phyloP scores from a whole-genome alignment of 2,113 vertebrate genomes.

The Syngnathus floridae region DNA sequence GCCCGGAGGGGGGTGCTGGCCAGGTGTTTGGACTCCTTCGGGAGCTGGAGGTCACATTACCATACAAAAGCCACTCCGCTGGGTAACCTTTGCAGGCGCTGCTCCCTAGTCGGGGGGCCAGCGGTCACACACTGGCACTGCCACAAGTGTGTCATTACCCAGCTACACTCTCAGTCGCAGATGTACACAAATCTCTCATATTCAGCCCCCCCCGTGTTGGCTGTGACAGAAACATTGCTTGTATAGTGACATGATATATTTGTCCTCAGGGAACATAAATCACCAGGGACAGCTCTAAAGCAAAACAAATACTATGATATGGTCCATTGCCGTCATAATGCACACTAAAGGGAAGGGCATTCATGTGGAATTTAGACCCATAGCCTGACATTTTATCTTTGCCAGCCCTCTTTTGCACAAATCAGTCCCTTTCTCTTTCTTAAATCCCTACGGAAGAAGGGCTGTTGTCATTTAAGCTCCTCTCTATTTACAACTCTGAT shows the following conservation, averaged over 20 bases:
- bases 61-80: constrained; percentile 71
- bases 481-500: constrained; percentile 63
- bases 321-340: constrained; percentile 69
- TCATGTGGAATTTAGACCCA: constrained; percentile 69
- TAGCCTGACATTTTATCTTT: constrained; percentile 69
- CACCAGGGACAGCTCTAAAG: constrained; percentile 65
- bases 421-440: constrained; percentile 49
- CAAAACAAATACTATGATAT: constrained; percentile 71
- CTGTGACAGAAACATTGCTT: constrained; percentile 60
- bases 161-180: constrained; percentile 16
- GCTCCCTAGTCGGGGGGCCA: constrained; percentile 60
- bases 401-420: constrained; percentile 62
- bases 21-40: constrained; percentile 61
- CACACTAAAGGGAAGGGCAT: constrained; percentile 68
- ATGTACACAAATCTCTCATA: constrained; percentile 36
- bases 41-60: constrained; percentile 69
- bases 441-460: constrained; percentile 58
- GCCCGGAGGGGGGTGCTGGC: constrained; percentile 38
- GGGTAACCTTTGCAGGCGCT: constrained; percentile 65
- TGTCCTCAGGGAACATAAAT: constrained; percentile 63
- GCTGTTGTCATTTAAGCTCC: constrained; percentile 62
- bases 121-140: constrained; percentile 61
- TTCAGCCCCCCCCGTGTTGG: constrained; percentile 41
- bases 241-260: constrained; percentile 67
- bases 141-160: constrained; percentile 49